Evolutionary conservation across 2,888 invertebrate genomes (phyloP).

Genomic region (Zeuzera pyrina): DNA sequence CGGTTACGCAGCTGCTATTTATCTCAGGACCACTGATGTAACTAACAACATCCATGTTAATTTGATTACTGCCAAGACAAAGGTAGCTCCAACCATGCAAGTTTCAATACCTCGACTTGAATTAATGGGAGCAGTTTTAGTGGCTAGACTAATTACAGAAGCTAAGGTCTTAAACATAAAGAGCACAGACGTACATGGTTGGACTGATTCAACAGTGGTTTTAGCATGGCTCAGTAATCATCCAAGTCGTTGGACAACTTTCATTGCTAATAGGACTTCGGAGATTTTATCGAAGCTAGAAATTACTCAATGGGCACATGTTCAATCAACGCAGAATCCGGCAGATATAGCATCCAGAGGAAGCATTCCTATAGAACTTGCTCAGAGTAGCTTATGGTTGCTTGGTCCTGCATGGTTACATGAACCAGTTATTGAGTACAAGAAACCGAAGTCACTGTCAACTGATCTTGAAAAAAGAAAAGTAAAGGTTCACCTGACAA

Average conservation of each 20-base stretch:
- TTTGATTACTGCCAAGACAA: too few species aligned
- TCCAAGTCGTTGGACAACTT: neutral
- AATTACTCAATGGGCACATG: neutral
- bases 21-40: neutral
- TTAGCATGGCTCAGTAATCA: neutral
- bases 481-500: neutral
- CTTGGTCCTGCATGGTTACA: neutral
- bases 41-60: too few species aligned
- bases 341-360: neutral
- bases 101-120: constrained; percentile 1
- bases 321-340: neutral
- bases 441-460: neutral
- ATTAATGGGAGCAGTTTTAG: neutral
- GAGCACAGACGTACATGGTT: neutral
- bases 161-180: neutral
- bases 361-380: neutral
- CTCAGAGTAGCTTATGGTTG: neutral
- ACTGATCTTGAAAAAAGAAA: neutral
- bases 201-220: neutral
- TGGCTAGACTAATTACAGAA: neutral
- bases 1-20: neutral
- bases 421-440: neutral
- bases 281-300: neutral
- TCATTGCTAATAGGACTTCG: constrained; percentile 8
- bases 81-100: constrained; percentile 1